Percentiles rank a stretch among this genome's conserved stretches.
phyloP scores from a whole-genome alignment of 2,888 invertebrate species.

The Thecophora atra region DNA sequence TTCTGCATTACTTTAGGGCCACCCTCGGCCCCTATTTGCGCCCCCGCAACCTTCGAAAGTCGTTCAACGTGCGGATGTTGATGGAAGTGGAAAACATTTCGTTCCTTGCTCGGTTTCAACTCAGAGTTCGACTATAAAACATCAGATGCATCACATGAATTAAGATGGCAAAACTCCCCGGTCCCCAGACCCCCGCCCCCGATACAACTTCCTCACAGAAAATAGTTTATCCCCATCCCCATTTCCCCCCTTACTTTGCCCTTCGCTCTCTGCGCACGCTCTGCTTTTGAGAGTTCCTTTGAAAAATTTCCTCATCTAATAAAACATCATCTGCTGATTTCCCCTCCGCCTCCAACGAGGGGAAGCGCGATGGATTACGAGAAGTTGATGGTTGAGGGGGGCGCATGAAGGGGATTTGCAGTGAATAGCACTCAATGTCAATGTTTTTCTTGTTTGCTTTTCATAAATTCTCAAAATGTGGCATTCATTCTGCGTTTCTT shows the following conservation, averaged over 20 bases:
- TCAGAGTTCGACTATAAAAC: neutral
- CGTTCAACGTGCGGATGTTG: neutral
- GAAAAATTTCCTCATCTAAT: neutral
- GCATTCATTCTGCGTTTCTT: neutral
- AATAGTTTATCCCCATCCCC: neutral
- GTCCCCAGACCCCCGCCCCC: neutral
- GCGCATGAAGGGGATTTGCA: too few species aligned
- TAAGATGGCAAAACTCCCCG: neutral
- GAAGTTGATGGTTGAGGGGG: neutral
- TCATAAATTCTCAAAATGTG: slow-evolving; percentile 31
- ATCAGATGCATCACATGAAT: neutral
- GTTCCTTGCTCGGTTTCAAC: neutral
- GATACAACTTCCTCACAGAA: neutral
- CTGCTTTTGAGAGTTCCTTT: neutral
- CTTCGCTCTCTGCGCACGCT: neutral
- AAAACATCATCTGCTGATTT: neutral
- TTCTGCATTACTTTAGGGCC: neutral
- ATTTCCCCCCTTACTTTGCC: neutral
- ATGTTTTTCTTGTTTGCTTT: slow-evolving; percentile 22
- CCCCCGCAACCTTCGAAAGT: neutral
- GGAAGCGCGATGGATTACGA: neutral
- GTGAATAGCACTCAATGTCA: neutral
- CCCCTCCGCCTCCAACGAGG: neutral
- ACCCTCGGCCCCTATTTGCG: neutral
- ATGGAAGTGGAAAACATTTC: neutral